These are phyloP conservation scores for Trachops cirrhosus DNA, from an alignment of 2,797 vertebrate species.

Conservation along the genomic window DNA sequence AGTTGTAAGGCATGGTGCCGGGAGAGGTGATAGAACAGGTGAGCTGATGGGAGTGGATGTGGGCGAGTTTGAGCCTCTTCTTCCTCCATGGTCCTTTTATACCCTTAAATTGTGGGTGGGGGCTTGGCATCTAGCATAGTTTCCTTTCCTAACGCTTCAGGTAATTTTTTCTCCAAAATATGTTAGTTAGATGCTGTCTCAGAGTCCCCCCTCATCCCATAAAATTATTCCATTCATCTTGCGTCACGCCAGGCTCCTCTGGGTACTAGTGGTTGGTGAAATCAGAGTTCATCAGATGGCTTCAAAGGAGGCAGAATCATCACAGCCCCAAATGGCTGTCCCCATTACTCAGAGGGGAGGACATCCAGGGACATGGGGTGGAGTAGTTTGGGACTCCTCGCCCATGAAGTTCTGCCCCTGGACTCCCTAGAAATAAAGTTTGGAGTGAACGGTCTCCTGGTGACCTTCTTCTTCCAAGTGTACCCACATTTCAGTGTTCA, in stretches of 20 bases:
- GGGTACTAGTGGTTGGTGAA: slow-evolving; percentile 42
- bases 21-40: not conserved
- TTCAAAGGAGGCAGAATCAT: slow-evolving; percentile 67
- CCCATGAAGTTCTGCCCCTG: not conserved
- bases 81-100: slow-evolving; percentile 66
- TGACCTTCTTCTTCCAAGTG: not conserved
- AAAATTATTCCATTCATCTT: slow-evolving; percentile 70
- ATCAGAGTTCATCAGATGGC: slow-evolving; percentile 62
- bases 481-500: not conserved
- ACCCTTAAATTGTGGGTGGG: slow-evolving; percentile 61
- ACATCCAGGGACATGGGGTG: not conserved
- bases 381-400: not conserved
- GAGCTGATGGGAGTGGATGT: not conserved
- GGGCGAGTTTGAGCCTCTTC: slow-evolving; percentile 54
- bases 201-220: slow-evolving; percentile 70
- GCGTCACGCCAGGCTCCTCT: slow-evolving; percentile 59
- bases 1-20: slow-evolving; percentile 56
- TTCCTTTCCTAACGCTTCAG: slow-evolving; percentile 59
- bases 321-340: not conserved
- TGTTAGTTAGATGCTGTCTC: slow-evolving; percentile 56
- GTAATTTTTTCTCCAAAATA: slow-evolving; percentile 73
- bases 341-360: slow-evolving; percentile 65
- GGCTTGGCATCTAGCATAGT: slow-evolving; percentile 30
- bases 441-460: not conserved
- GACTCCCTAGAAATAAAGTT: not conserved